A percentile compares a stretch with the other conserved stretches of the same genome.
These are phyloP conservation scores for Phthorimaea operculella DNA, from an alignment of 1,140 invertebrate species.

Conservation along the genomic window DNA sequence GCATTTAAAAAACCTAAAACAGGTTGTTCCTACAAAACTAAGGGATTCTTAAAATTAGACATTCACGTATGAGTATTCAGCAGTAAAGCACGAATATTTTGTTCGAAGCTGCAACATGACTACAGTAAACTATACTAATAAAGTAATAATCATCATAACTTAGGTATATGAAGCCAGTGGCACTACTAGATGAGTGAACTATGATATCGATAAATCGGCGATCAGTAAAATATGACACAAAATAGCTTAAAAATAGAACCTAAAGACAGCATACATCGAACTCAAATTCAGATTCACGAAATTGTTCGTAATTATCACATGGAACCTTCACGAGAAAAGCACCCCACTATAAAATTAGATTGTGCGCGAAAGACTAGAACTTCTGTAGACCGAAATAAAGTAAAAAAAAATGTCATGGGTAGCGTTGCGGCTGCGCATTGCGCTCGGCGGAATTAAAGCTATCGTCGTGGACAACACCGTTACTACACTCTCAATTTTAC, in stretches of 20 bases:
- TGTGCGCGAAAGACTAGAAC: slow-evolving; percentile 65
- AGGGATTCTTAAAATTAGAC: slow-evolving; percentile 50
- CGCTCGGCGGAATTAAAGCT: slow-evolving; percentile 47
- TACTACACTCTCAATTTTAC: slow-evolving; percentile 2
- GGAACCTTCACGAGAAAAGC: slow-evolving; percentile 49
- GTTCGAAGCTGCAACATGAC: slow-evolving; percentile 66
- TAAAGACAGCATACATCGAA: slow-evolving; percentile 34
- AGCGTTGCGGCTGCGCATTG: not conserved
- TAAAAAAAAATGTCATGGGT: slow-evolving; percentile 35
- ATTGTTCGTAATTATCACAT: slow-evolving; percentile 49
- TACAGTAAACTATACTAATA: slow-evolving; percentile 42
- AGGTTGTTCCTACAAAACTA: slow-evolving; percentile 48
- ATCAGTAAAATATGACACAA: slow-evolving; percentile 52
- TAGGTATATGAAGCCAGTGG: slow-evolving; percentile 58
- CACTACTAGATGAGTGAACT: slow-evolving; percentile 51
- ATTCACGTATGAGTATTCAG: slow-evolving; percentile 66
- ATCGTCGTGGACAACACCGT: slow-evolving; percentile 33
- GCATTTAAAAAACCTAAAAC: slow-evolving; percentile 49
- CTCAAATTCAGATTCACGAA: slow-evolving; percentile 42
- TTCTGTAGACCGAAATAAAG: slow-evolving; percentile 31
- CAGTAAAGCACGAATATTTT: slow-evolving; percentile 62
- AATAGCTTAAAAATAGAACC: slow-evolving; percentile 35
- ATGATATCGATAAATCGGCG: slow-evolving; percentile 1
- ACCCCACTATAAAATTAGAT: slow-evolving; percentile 45
- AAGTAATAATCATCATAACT: slow-evolving; percentile 43